A percentile compares a stretch with the other conserved stretches of the same genome.
Evolutionary conservation across 2,113 vertebrate genomes (phyloP).

Genomic region (Apeltes quadracus): DNA sequence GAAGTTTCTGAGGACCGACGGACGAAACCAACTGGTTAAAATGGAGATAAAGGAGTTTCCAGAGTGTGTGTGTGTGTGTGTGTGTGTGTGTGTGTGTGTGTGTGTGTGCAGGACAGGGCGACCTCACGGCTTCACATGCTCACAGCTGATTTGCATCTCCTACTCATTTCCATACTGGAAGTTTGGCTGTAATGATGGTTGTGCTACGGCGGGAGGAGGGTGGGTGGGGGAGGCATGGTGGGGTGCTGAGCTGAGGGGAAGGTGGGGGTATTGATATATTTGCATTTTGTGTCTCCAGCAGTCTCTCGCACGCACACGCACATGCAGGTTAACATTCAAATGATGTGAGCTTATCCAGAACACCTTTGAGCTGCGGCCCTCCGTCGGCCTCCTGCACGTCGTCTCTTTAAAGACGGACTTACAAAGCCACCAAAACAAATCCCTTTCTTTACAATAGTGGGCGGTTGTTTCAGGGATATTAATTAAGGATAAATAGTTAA

Average conservation of each 20-base stretch:
- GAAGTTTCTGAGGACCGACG: too few relatives aligned
- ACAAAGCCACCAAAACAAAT: too few relatives aligned
- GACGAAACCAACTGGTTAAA: neutral
- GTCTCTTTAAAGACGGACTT: neutral
- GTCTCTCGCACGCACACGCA: constrained; percentile 39
- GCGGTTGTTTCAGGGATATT: too few relatives aligned
- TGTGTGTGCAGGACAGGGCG: constrained; percentile 33
- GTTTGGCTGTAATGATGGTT: constrained; percentile 76
- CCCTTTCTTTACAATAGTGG: too few relatives aligned
- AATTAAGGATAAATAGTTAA: neutral
- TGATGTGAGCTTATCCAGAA: constrained; percentile 75
- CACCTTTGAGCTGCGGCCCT: constrained; percentile 61
- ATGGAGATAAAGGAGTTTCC: neutral
- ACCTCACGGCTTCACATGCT: constrained; percentile 80
- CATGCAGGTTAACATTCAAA: constrained; percentile 91
- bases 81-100: constrained; percentile 17
- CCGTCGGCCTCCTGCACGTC: neutral
- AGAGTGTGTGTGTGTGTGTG: constrained; percentile 23
- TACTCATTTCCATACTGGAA: constrained; percentile 94
- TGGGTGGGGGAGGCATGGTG: constrained; percentile 10
- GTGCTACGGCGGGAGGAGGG: constrained; percentile 38
- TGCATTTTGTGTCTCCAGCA: constrained; percentile 87
- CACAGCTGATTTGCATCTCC: constrained; percentile 88
- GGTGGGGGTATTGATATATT: constrained; percentile 74
- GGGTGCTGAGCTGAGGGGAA: constrained; percentile 34